phyloP scores from a whole-genome alignment of 2,113 vertebrate genomes.

The Chroicocephalus ridibundus region DNA sequence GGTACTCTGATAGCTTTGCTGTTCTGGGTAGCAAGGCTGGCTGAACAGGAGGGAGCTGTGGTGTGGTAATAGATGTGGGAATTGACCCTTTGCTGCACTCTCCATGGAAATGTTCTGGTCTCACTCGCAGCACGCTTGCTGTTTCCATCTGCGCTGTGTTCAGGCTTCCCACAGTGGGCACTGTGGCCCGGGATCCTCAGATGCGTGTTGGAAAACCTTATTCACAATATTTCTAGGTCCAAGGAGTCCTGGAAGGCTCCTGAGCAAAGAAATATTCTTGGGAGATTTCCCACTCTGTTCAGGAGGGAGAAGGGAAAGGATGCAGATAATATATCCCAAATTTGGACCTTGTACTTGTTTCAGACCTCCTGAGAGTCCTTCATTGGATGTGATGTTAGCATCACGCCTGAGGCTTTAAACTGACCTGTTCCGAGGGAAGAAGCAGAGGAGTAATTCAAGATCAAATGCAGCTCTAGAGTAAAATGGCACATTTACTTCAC shows the following conservation, averaged over 20 bases:
- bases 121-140: not conserved
- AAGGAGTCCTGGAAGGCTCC: not conserved
- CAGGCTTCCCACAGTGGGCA: not conserved
- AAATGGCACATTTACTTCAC: slow-evolving; percentile 6
- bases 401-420: slow-evolving; percentile 29
- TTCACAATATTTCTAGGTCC: not conserved
- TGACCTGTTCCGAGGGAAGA: slow-evolving; percentile 42
- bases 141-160: not conserved
- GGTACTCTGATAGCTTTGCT: not conserved
- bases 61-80: not conserved
- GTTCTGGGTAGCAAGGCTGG: not conserved
- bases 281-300: not conserved
- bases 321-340: slow-evolving; percentile 5
- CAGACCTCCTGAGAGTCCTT: slow-evolving; percentile 34
- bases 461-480: slow-evolving; percentile 16
- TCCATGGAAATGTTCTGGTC: not conserved
- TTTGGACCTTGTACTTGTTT: slow-evolving; percentile 20
- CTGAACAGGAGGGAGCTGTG: not conserved
- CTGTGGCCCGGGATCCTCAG: not conserved
- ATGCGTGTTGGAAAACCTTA: not conserved
- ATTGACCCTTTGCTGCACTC: not conserved
- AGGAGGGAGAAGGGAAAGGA: not conserved
- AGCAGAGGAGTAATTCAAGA: slow-evolving; percentile 52
- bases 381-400: not conserved
- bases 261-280: not conserved